Base-by-base conservation (phyloP, 2,888 invertebrate genomes). In the Drosophila meridiana region DNA sequence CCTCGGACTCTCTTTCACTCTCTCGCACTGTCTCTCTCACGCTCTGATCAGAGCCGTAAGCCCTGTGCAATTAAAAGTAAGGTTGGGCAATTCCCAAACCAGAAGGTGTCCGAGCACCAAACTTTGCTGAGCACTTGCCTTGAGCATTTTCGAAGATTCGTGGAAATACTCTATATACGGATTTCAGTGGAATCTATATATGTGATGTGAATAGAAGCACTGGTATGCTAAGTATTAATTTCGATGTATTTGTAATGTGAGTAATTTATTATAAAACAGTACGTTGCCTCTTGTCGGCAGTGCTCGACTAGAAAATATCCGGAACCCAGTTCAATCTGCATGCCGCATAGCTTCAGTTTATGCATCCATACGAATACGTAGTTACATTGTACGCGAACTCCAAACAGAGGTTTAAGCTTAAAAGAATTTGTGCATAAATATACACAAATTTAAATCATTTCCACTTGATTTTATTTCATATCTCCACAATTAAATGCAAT, bases 51-150 rank as follows among this genome's bases (percentile, higher is more conserved):
- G 69, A 57, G 5, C 42, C 40, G 34, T 34, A 40, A 70, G 80
- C 78, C 57, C 72, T 76, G 69, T 63, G 82, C 87, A 87, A 85
- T 85, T 85, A 85, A 85, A 80, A 72, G 71, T 61, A 67, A 73
- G 69, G 59, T 65, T 72, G 66, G 61, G 57, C 72, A 66, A 78
- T 73, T 75, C 68, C 62, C 38, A 38, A 20, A 11, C 52, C 53
- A 34, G 32, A 55, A 30, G 20, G 26, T 43, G 14, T 36, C 52
- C 42, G 8, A n/a, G 13, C 11, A 13, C 30, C 20, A 4, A 30
- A 61, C 14, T 36, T 36, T 30, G 14, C 30, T 14, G n/a, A n/a
- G 28, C 14, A 9, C 42, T 58, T 3, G 30, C 13, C 8, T 6
- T 6, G 2, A 13, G 14, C n/a, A 9, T 28, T 34, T 4, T 9